Evolutionary conservation across 2,888 invertebrate genomes (phyloP), one percentile per base, ranked within the genome.

Genomic region (Ectemnius continuus): DNA sequence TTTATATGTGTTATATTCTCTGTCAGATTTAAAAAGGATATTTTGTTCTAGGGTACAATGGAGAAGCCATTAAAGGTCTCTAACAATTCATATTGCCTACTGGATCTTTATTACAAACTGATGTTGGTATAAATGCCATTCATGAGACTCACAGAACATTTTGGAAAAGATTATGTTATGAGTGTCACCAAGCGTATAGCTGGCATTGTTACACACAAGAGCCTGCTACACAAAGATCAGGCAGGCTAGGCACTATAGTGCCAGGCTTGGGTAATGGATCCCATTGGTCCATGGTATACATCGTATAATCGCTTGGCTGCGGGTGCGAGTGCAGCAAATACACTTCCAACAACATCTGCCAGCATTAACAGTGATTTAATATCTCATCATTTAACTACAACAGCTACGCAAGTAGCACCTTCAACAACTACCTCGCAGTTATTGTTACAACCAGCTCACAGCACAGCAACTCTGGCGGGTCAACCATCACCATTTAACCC

Each of bases 251-350:
- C 86, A 87, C 87, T 67, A 59, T 72, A 64, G 86, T 87, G 87
- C 86, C 86, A 83, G 82, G 79, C 67, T 80, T 77, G 83, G 87
- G 88, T 87, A 92, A 97, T 97, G 96, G 97, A 97, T 95, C 96
- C 96, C 91, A 96, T 95, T 91, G 96, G 96, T 92, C 96, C 96
- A 93, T 97, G 97, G 97, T 95, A 95, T 92, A 93, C 94, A 90
- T 95, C 96, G 86, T 96, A 96, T 93, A 96, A 96, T 92, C 95
- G 96, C 88, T 92, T 96, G 91, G 93, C 95, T 84, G 93, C 94
- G 86, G 94, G 94, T 84, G 36, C 36, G 36, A 94, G 94, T 90
- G 93, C 95, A 86, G 93, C 94, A 5, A 81, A 83, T 71, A 84
- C 86, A 16, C 83, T 90, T 92, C 95, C 91, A 92, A 94, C 88